phyloP scores from a whole-genome alignment of 2,888 invertebrate species.

The Monopis laevigella region DNA sequence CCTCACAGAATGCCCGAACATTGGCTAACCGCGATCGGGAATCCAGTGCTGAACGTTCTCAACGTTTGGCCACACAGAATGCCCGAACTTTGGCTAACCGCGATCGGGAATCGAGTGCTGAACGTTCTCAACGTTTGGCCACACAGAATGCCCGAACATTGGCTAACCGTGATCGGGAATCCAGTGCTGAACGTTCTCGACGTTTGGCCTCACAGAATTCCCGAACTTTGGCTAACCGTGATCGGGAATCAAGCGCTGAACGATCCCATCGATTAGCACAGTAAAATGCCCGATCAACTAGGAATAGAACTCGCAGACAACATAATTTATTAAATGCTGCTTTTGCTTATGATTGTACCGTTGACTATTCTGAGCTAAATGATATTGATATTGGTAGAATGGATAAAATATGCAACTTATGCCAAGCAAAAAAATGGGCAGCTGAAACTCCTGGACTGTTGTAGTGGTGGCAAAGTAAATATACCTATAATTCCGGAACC shows the following conservation, averaged over 20 bases:
- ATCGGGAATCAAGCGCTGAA: too few species aligned
- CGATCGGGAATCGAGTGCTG: slow-evolving; percentile 18
- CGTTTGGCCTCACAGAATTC: too few species aligned
- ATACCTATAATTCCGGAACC: slow-evolving; percentile 19
- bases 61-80: slow-evolving; percentile 11
- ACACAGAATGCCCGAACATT: slow-evolving; percentile 16
- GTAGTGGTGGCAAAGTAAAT: slow-evolving; percentile 20
- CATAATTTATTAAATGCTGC: slow-evolving; percentile 15
- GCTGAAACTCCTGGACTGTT: slow-evolving; percentile 21
- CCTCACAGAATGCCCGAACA: slow-evolving; percentile 9
- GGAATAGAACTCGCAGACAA: slow-evolving; percentile 14
- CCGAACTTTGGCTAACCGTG: too few species aligned
- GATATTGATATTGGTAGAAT: slow-evolving; percentile 18
- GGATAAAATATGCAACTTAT: slow-evolving; percentile 19
- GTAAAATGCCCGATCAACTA: slow-evolving; percentile 14
- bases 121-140: slow-evolving; percentile 17
- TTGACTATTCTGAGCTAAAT: slow-evolving; percentile 15
- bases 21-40: slow-evolving; percentile 4
- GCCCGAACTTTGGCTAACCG: slow-evolving; percentile 10
- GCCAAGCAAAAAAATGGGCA: slow-evolving; percentile 18
- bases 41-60: slow-evolving; percentile 13
- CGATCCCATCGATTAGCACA: slow-evolving; percentile 14
- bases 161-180: neutral
- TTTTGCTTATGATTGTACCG: slow-evolving; percentile 14
- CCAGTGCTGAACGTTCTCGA: neutral